Percentiles rank a stretch among this genome's conserved stretches.
These are phyloP conservation scores for Sebastes variabilis DNA, from an alignment of 2,797 vertebrate species.

Conservation along the genomic window DNA sequence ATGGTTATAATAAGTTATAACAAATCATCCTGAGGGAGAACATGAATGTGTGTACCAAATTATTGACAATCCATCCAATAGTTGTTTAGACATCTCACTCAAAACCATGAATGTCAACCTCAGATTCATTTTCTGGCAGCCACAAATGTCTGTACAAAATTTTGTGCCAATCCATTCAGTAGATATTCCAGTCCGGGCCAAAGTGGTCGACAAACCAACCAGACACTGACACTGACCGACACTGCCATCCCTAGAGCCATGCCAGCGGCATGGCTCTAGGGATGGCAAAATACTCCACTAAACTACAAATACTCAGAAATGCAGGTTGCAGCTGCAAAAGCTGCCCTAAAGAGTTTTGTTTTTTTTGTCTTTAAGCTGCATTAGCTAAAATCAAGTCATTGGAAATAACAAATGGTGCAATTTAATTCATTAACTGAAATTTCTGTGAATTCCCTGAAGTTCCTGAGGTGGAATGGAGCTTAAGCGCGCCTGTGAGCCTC, in stretches of 20 bases:
- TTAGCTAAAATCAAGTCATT: constrained; percentile 35
- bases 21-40: not conserved
- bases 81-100: not conserved
- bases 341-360: not conserved
- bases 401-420: constrained; percentile 41
- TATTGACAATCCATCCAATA: not conserved
- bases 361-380: not conserved
- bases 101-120: not conserved
- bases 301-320: not conserved
- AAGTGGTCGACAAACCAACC: not conserved
- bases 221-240: not conserved
- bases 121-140: not conserved
- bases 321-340: not conserved
- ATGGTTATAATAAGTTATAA: not conserved
- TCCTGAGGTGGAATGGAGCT: constrained; percentile 17
- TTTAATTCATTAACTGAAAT: constrained; percentile 52
- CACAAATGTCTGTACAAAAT: not conserved
- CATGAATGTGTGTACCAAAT: not conserved
- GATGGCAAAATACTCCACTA: too few species aligned
- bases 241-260: too few species aligned
- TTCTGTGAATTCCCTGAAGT: constrained; percentile 43
- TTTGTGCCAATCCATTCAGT: not conserved
- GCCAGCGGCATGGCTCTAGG: too few species aligned
- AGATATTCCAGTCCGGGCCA: not conserved
- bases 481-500: constrained; percentile 27